phyloP scores from a whole-genome alignment of 2,888 invertebrate genomes.

The Eudasyphora cyanicolor region DNA sequence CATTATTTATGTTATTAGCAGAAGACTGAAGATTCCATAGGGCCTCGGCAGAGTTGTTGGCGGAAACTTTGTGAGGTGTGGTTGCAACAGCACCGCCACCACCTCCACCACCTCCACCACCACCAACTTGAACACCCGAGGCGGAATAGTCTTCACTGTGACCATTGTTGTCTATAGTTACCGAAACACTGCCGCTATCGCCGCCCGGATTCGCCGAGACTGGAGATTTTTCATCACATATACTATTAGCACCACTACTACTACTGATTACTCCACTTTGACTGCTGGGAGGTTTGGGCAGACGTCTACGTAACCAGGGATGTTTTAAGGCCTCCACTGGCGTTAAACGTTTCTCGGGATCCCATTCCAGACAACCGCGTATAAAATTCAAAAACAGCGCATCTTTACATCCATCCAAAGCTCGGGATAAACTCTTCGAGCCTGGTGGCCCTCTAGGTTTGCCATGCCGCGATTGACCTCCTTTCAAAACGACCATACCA shows the following conservation, averaged over 20 bases:
- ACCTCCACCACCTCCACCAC: not conserved
- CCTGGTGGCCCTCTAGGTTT: slow-evolving; percentile 97
- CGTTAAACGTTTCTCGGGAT: slow-evolving; percentile 95
- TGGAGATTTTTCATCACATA: slow-evolving; percentile 26
- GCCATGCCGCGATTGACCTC: slow-evolving; percentile 96
- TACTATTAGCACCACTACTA: slow-evolving; percentile 9
- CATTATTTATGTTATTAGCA: not conserved
- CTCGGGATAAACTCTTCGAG: slow-evolving; percentile 92
- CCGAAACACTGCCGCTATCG: not conserved
- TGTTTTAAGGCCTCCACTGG: slow-evolving; percentile 94
- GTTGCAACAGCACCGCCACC: not conserved
- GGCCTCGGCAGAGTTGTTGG: not conserved
- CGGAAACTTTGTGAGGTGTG: not conserved
- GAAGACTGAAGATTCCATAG: not conserved
- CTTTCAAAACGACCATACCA: slow-evolving; percentile 92
- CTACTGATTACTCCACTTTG: slow-evolving; percentile 40
- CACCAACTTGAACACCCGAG: not conserved
- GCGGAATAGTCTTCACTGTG: not conserved
- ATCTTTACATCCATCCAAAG: slow-evolving; percentile 94
- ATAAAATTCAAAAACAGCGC: slow-evolving; percentile 98
- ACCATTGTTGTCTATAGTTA: not conserved
- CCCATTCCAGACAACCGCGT: slow-evolving; percentile 97
- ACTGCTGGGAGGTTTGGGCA: slow-evolving; percentile 87
- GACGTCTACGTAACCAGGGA: slow-evolving; percentile 90
- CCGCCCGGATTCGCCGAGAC: not conserved